Evolutionary conservation across 1,140 invertebrate species (phyloP).

Genomic region (Philotrypesis tridentata): DNA sequence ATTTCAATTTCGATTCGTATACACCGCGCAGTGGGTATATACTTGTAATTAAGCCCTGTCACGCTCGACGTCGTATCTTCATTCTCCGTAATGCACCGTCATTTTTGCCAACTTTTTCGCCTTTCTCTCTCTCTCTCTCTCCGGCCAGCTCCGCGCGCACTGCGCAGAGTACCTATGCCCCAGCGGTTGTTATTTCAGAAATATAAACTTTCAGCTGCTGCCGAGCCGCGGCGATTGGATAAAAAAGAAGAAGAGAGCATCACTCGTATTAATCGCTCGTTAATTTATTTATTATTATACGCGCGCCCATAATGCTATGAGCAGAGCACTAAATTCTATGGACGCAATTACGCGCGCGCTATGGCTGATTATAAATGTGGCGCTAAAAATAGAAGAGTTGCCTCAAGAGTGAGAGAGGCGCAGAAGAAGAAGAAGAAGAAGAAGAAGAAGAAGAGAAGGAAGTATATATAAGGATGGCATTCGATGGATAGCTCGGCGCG

Average conservation of each 20-base stretch:
- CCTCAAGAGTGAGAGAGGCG: background rate
- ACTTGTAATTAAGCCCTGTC: background rate
- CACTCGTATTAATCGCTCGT: too few relatives aligned
- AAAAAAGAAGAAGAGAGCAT: background rate
- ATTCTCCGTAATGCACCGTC: background rate
- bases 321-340: background rate
- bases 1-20: background rate
- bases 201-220: background rate
- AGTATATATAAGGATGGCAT: constrained; percentile 16
- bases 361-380: constrained; percentile 6
- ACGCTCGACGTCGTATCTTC: background rate
- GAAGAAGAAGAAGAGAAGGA: background rate
- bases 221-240: background rate
- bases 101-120: background rate
- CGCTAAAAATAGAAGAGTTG: constrained; percentile 17
- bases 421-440: background rate
- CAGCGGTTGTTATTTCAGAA: background rate
- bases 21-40: too few relatives aligned
- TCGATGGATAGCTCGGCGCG: background rate
- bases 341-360: constrained; percentile 5
- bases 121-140: too few relatives aligned
- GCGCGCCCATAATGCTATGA: too few relatives aligned
- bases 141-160: too few relatives aligned
- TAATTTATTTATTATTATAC: too few relatives aligned
- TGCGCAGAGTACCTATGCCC: background rate